Evolutionary conservation across 1,140 invertebrate species (phyloP), one percentile per base, ranked within the genome.

Genomic region (Trichonephila clavipes): DNA sequence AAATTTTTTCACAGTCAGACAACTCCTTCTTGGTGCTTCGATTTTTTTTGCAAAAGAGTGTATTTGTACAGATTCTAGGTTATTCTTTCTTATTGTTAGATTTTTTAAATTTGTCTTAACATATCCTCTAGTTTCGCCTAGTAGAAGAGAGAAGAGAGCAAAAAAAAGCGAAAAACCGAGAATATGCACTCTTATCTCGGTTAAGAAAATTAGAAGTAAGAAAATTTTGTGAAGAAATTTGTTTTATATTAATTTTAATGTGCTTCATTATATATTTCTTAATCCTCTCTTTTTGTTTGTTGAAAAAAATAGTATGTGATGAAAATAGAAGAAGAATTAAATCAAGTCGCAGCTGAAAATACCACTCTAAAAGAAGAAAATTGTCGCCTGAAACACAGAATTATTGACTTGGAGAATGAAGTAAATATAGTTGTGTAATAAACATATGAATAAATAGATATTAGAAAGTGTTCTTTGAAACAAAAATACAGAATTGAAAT

Each of bases 311-410:
- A 95, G 90, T 94, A 95, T 92, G 81, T 95, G 6, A 62, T 94
- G 21, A 93, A 87, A 28, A 40, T 95, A 51, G 94, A 95, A 94
- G 69, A 34, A 12, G 86, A 94, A 28, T 34, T 94, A 14, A 94
- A 94, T 66, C 34, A 85, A 83, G 61, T 95, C 2, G 66, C 87
- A 58, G 88, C 87, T 44, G 94, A 95, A 94, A 94, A 94, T 69
- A 51, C 64, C 24, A 51, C 21, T 61, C 88, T 95, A 19, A 51
- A 51, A 58, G 58, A 69, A 69, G 94, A 95, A 85, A 95, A 95
- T 86, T 24, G 19, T 66, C 44, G 18, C 24, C 64, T 95, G 18
- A 94, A 93, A 72, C 21, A 51, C 19, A 94, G 66, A 88, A 87
- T 95, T 12, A 51, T 81, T 28, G 81, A 88, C 62, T 61, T 95